Evolutionary conservation across 35 echinoderm and acorn worm genomes (phyloP).

Genomic region (Ophioderma brevispina): DNA sequence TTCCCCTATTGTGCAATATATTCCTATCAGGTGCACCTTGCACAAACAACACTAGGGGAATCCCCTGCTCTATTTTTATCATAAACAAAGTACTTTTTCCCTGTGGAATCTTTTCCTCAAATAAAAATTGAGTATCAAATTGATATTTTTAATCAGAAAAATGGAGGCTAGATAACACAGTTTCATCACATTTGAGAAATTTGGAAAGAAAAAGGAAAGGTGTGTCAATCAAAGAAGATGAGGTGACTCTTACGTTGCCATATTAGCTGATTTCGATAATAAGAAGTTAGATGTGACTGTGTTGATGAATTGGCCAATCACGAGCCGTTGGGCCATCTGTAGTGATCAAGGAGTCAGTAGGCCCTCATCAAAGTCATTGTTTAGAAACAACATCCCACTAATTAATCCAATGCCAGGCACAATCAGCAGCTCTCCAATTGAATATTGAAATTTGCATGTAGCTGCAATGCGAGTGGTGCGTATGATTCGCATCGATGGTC

Average conservation of each 20-base stretch:
- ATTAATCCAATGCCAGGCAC: background rate
- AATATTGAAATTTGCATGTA: background rate
- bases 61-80: no score
- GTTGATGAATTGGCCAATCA: background rate
- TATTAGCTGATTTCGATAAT: background rate
- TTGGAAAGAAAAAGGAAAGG: background rate
- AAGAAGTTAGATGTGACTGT: background rate
- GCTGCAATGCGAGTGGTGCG: background rate
- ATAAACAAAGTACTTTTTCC: no score
- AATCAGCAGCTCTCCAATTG: background rate
- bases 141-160: no score
- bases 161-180: no score
- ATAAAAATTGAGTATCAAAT: no score
- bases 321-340: background rate
- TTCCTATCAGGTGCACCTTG: no score
- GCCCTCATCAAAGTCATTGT: background rate
- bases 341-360: background rate
- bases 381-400: background rate
- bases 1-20: no score
- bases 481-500: background rate
- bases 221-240: background rate
- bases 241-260: background rate
- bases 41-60: no score
- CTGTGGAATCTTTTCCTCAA: no score
- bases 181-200: background rate